Conservation (phyloP, 1,140 invertebrate species). For the Cepaea nemoralis region DNA sequence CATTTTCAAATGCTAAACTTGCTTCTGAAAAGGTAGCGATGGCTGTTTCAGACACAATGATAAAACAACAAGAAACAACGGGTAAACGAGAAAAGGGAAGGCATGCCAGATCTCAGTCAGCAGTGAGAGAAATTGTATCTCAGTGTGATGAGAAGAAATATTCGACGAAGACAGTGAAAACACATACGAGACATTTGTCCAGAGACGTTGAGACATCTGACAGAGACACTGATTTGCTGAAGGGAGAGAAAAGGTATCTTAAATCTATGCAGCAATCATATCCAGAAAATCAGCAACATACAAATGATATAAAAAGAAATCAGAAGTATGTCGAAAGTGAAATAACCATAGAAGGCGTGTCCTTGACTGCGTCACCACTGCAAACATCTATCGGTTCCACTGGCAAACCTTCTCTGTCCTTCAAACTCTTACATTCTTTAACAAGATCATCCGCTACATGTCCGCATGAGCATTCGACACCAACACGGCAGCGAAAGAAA, state of each 20-base stretch:
- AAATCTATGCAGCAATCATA: slow-evolving; percentile 24
- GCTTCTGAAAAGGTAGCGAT: slow-evolving; percentile 37
- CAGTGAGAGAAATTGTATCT: slow-evolving; percentile 8
- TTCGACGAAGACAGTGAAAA: not conserved
- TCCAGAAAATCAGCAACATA: not conserved
- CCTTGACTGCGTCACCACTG: not conserved
- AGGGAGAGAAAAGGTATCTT: not conserved
- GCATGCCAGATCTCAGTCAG: slow-evolving; percentile 13
- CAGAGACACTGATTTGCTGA: not conserved
- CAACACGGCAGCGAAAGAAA: slow-evolving; percentile 31
- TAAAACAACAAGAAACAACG: too few species aligned
- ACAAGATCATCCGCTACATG: not conserved
- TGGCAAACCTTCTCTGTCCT: not conserved
- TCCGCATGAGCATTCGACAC: slow-evolving; percentile 14
- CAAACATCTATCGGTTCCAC: not conserved
- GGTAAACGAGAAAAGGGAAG: not conserved
- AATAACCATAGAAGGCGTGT: not conserved
- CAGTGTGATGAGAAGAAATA: not conserved
- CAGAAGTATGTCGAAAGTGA: not conserved
- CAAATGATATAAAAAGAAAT: not conserved
- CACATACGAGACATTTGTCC: slow-evolving; percentile 1
- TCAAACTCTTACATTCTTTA: slow-evolving; percentile 24
- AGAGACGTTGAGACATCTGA: not conserved
- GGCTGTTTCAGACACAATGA: slow-evolving; percentile 11
- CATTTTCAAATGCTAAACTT: slow-evolving; percentile 21